phyloP scores from a whole-genome alignment of 2,888 invertebrate species.

The Idaea straminata region DNA sequence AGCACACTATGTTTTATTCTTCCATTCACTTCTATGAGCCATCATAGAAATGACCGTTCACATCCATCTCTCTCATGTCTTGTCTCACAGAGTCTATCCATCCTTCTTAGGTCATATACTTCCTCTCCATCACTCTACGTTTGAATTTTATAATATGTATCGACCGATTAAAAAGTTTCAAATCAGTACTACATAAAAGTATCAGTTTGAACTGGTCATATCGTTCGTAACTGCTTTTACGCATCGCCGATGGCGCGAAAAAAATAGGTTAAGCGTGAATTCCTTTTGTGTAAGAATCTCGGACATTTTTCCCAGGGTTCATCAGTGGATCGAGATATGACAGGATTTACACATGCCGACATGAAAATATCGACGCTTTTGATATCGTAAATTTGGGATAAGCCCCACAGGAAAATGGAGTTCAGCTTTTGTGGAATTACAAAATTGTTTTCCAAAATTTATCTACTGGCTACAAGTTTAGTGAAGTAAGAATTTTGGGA shows the following conservation, averaged over 20 bases:
- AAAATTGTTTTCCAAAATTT: neutral
- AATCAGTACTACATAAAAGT: too few relatives aligned
- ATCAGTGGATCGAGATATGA: conserved; percentile 17
- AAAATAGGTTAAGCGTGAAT: conserved; percentile 27
- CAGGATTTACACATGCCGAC: conserved; percentile 10
- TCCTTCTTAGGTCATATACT: too few relatives aligned
- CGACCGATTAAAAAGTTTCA: too few relatives aligned
- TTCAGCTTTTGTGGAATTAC: neutral
- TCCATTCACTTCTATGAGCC: too few relatives aligned
- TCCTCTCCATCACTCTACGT: too few relatives aligned
- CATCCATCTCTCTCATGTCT: too few relatives aligned
- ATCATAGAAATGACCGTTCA: too few relatives aligned
- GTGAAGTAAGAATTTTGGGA: neutral
- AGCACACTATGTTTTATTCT: too few relatives aligned
- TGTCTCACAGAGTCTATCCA: too few relatives aligned
- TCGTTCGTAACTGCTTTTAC: conserved; percentile 36
- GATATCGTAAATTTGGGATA: conserved; percentile 11
- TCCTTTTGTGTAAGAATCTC: conserved; percentile 27
- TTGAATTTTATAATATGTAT: too few relatives aligned
- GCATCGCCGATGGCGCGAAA: conserved; percentile 38
- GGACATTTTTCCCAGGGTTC: conserved; percentile 21
- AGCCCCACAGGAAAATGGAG: conserved; percentile 4
- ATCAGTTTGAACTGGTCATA: conserved; percentile 25
- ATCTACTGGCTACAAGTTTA: neutral
- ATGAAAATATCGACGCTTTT: conserved; percentile 14